These are phyloP conservation scores for Pocota personata DNA, from an alignment of 2,888 invertebrate genomes.

Conservation along the genomic window DNA sequence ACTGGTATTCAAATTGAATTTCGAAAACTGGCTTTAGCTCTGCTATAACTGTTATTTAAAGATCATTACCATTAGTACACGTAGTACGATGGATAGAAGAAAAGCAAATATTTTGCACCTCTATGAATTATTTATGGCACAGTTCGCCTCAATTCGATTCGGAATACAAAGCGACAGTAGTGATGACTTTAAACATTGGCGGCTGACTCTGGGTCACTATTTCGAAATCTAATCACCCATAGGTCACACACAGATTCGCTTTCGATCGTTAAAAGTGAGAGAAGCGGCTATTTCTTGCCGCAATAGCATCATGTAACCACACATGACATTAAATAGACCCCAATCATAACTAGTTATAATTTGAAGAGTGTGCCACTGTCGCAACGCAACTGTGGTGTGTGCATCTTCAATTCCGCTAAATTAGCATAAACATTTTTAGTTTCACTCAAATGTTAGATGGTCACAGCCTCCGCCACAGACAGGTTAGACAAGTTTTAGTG, in stretches of 20 bases:
- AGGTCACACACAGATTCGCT: constrained; percentile 47
- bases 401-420: constrained; percentile 13
- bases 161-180: not conserved
- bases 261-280: constrained; percentile 12
- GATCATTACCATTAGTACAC: constrained; percentile 10
- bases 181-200: not conserved
- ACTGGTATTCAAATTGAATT: constrained; percentile 1
- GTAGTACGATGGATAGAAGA: not conserved
- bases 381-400: not conserved
- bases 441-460: constrained; percentile 60
- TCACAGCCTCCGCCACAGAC: constrained; percentile 31
- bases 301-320: constrained; percentile 4
- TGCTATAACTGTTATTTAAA: constrained; percentile 12
- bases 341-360: constrained; percentile 7
- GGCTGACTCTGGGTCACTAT: not conserved
- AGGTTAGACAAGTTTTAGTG: constrained; percentile 63
- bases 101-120: not conserved
- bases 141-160: constrained; percentile 1
- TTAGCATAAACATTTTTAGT: constrained; percentile 22
- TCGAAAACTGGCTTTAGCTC: constrained; percentile 7
- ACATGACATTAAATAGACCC: not conserved
- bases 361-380: constrained; percentile 1
- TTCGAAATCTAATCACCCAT: constrained; percentile 9
- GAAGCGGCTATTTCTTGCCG: not conserved
- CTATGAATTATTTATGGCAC: constrained; percentile 42